Base-by-base conservation (phyloP, 1,140 invertebrate species). In the Tenebrio molitor region DNA sequence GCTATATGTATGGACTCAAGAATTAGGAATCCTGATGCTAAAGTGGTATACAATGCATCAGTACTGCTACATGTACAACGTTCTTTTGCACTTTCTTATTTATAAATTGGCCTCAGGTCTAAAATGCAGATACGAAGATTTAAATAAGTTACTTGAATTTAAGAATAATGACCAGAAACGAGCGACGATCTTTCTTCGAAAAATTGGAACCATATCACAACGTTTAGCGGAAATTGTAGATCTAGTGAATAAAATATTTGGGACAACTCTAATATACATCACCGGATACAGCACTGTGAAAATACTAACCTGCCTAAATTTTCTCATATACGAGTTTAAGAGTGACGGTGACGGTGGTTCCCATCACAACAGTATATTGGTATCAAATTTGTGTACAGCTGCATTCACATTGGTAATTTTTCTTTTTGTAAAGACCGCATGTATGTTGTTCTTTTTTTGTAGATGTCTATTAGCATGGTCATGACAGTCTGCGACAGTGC, bases 281-380 rank as follows among this genome's bases (percentile, higher is more conserved):
- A 44, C 64, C 5, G 64, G 36, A 6, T 19, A 44, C 42, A 66
- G 36, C 12, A 23, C 44, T n/a, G 14, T 44, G 8, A 36, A 66
- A 16, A 16, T 66, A 2, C 16, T 66, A 17, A 66, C 64, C 4
- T 66, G 36, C 3, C 19, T 66, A 1, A 66, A 66, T 21, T 66
- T 44, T 44, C 21, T 44, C 34, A 66, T 25, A 1, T 21, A 66
- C 17, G 29, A 23, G 0, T 12, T 66, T 7, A 66, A 66, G 41
- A 25, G 14, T 17, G 33, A 21, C 15, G 17, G 6, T 63, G 23
- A 23, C 19, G 21, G 19, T 17, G 62, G n/a, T n/a, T 12, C 1
- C n/a, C n/a, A 2, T 65, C 41, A 10, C 3, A 29, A 29, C 25
- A 29, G 8, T 4, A 29, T 29, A 4, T 29, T 3, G 3, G 3